Conservation (phyloP, 2,888 invertebrate genomes). For the Auanema freiburgensis region DNA sequence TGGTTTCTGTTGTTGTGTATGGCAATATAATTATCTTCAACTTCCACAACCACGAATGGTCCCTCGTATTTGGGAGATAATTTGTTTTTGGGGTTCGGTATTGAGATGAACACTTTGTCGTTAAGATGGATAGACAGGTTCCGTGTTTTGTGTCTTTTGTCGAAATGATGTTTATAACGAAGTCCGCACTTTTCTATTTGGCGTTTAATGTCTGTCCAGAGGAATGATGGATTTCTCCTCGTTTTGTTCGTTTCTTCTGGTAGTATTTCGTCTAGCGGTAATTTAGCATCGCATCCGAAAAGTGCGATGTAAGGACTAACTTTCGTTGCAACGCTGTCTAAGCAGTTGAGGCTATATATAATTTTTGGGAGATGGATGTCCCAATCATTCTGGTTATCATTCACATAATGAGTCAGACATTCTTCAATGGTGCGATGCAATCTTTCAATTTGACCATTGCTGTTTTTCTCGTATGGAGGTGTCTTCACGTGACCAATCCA, state of each 20-base stretch:
- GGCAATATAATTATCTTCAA: not conserved
- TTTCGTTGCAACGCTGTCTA: not conserved
- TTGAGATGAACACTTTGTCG: conserved; percentile 13
- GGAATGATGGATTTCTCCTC: no score
- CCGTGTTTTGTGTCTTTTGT: not conserved
- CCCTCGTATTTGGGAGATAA: conserved; percentile 10
- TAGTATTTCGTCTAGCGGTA: no score
- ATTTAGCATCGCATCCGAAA: conserved; percentile 16
- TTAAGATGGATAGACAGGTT: conserved; percentile 4
- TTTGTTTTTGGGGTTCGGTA: conserved; percentile 16
- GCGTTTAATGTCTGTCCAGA: not conserved
- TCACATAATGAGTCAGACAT: no score
- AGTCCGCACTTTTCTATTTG: not conserved
- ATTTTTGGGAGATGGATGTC: conserved; percentile 8
- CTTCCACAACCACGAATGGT: conserved; percentile 14
- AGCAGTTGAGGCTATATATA: conserved; percentile 12
- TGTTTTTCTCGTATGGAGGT: conserved; percentile 12
- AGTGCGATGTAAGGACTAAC: conserved; percentile 8
- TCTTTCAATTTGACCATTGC: no score
- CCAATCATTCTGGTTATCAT: no score
- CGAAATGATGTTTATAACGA: not conserved
- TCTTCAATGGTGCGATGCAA: conserved; percentile 16
- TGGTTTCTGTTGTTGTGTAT: not conserved
- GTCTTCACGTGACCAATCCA: conserved; percentile 6
- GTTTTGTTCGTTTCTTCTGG: conserved; percentile 13